Evolutionary conservation across 1,140 invertebrate genomes (phyloP), one percentile per base, ranked within the genome.

Genomic region (Drosophila athabasca): DNA sequence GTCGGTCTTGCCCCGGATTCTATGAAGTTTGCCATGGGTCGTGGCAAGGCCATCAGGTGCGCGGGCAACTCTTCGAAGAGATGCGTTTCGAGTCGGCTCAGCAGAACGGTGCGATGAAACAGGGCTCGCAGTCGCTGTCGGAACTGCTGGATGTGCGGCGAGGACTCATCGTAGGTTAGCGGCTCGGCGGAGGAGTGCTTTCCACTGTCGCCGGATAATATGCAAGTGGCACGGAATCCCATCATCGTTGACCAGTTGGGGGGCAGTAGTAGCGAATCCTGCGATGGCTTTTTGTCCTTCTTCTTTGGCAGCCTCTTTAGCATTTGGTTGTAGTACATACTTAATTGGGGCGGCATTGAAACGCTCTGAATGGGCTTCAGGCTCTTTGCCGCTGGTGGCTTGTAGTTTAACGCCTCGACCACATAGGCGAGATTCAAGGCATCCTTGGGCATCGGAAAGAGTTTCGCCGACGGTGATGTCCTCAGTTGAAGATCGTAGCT

Each of bases 171-270:
- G 39, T 72, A 72, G 7, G 13, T 0, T 15, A 7, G 7, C 1
- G 7, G 5, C 3, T 19, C 44, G 19, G 29, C 35, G 35, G 35
- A 11, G 3, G 35, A 13, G 35, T 5, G 19, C 35, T 26, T 73
- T 31, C 45, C 39, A 19, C 31, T 59, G 15, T 78, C 49, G 15
- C 67, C 76, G 0, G 90, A 78, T 13, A 87, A 55, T 54, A 91
- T 81, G 22, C 90, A 89, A 13, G 91, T 58, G n/a, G 83, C 77
- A 1, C 90, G 87, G 26, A 91, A 90, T 0, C 66, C 87, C 73
- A 90, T 82, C 64, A 88, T 67, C n/a, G 89, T 87, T 6, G 73
- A 81, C 73, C 70, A 91, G 48, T 62, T 91, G 0, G 90, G 83
- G 6, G 87, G 84, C 44, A 91, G 24, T 0, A 79, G 26, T 0